Evolutionary conservation across 2,113 vertebrate species (phyloP), one percentile per base, ranked within the genome.

Genomic region (Labrus mixtus): DNA sequence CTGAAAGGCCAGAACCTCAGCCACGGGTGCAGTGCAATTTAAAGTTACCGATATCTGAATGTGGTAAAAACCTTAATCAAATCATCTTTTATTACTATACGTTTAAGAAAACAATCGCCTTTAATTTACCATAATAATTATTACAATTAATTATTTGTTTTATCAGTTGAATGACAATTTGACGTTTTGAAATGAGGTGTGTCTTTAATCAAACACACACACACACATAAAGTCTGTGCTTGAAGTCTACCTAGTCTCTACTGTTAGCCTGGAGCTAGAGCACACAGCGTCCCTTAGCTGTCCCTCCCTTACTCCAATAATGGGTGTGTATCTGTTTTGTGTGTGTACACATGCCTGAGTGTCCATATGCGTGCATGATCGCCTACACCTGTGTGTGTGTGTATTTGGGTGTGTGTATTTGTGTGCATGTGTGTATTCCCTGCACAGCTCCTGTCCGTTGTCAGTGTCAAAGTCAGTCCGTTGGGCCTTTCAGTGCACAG

Each of bases 401-500:
- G 75, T 48, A 67, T 80, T 59, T 71, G 54, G 64, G 61, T 70
- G 68, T 61, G 84, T 82, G 71, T 73, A 41, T 77, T 66, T 55
- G 57, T 43, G 73, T 73, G 33, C 68, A 55, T 66, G 61, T 79
- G 65, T 66, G 56, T 88, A 84, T 87, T 88, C 89, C 92, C 89
- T 62, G 73, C 68, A 53, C 86, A 80, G 78, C 59, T 84, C 84
- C 85, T 86, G 82, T 91, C 86, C 82, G 73, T 90, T 84, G 90
- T 91, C 87, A 89, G 82, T 88, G 91, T 91, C 87, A 92, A 80
- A 90, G 86, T 68, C 7, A 58, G 77, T 89, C 89, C 79, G 36
- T 76, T 90, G 92, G 90, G 91, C 71, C 77, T 86, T 89, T 85
- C 76, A 64, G 82, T 84, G 91, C 89, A 92, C 91, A 92, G 91